Base-by-base conservation (phyloP, 2,113 vertebrate species). In the Typhlomys cinereus region DNA sequence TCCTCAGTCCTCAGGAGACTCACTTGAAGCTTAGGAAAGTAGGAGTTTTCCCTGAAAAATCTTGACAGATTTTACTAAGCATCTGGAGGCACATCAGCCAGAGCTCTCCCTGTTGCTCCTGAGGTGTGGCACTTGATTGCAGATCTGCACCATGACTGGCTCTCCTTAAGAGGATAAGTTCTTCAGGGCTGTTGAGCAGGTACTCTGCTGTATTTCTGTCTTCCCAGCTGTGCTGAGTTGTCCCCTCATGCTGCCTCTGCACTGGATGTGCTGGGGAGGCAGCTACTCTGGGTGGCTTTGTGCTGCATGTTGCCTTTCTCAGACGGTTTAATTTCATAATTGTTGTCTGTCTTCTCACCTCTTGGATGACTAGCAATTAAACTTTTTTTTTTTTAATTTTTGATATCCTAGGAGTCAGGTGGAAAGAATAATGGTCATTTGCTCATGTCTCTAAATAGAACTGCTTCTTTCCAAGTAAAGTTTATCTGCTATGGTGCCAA, bases 291-390 rank as follows among this genome's bases (percentile, higher is more conserved):
- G 27, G 25, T 7, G 61, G n/a, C 50, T 74, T 73, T 50, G 20
- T 89, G 67, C 18, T 25, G 2, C 10, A 25, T 50, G 12, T 27
- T 74, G 46, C 39, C 73, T 44, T 67, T 18, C 69, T 46, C 15
- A 83, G 18, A 83, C n/a, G n/a, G 34, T 89, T 94, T 92, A 50
- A 9, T 54, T 76, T 66, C 67, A 31, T 67, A 69, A 74, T 69
- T 67, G 13, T 2, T 67, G 25, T 59, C 29, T 48, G 6, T 48
- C 44, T 8, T 76, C n/a, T 75, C 64, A 70, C 6, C 92, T 79
- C 36, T 84, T 91, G 2, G 17, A 1, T 79, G 17, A 50, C 76
- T 74, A 91, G 59, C 46, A 66, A 36, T 74, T n/a, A n/a, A n/a
- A n/a, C n/a, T 44, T 73, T 66, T 82, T 4, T 66, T 29, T 87